phyloP scores from a whole-genome alignment of 2,888 invertebrate species.

The Parasteatoda lunata region DNA sequence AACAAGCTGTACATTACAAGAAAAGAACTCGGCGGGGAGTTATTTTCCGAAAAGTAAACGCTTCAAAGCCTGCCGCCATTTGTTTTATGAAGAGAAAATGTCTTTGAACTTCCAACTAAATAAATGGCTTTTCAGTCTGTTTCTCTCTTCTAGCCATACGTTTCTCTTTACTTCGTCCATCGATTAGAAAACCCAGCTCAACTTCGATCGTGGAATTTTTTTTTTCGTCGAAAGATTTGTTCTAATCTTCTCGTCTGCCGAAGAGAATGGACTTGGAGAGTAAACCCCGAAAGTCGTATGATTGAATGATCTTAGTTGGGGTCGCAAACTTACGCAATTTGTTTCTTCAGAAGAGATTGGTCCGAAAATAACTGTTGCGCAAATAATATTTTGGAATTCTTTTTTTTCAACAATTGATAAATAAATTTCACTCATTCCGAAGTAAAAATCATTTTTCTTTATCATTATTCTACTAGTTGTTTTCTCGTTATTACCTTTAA shows the following conservation, averaged over 20 bases:
- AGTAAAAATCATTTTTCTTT: no score
- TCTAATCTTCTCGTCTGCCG: background rate
- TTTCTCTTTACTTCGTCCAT: conserved; percentile 17
- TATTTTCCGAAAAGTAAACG: conserved; percentile 36
- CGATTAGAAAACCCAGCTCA: conserved; percentile 22
- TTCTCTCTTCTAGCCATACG: conserved; percentile 25
- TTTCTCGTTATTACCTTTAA: no score
- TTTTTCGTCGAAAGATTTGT: background rate
- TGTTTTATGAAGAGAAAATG: conserved; percentile 49
- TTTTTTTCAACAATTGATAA: no score
- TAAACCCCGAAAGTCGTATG: background rate
- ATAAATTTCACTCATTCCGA: no score
- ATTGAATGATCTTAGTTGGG: background rate
- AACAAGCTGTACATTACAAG: conserved; percentile 11
- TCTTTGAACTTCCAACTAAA: conserved; percentile 42
- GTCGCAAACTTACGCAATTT: background rate
- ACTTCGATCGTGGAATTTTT: background rate
- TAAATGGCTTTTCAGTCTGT: conserved; percentile 50
- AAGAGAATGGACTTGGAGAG: background rate
- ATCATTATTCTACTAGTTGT: no score
- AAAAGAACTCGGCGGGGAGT: conserved; percentile 2
- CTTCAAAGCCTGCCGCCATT: conserved; percentile 52
- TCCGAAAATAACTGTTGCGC: conserved; percentile 1
- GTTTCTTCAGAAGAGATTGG: background rate
- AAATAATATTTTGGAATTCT: background rate